Evolutionary conservation across 2,113 vertebrate genomes (phyloP).

Genomic region (Ctenodactylus gundi): DNA sequence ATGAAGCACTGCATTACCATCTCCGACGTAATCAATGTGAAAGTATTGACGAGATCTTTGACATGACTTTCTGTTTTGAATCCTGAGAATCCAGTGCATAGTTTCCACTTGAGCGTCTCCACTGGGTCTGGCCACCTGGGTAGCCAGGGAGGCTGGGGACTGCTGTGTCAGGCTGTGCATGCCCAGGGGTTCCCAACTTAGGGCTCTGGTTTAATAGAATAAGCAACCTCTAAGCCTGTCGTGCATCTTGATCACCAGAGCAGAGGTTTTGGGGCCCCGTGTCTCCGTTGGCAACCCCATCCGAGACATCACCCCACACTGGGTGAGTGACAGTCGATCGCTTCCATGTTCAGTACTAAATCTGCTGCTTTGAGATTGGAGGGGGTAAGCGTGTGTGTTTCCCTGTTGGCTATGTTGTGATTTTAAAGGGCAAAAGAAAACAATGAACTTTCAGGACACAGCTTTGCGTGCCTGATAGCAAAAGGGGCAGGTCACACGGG

Average conservation of each 20-base stretch:
- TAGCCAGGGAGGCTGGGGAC: background rate
- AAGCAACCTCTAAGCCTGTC: rapidly evolving
- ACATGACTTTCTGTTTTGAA: background rate
- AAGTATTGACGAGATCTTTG: background rate
- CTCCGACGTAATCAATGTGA: background rate
- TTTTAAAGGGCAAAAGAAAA: background rate
- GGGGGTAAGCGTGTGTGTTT: background rate
- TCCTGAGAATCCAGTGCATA: background rate
- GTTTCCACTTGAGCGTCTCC: too few species aligned
- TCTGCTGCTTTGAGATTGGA: background rate
- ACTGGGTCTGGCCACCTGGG: background rate
- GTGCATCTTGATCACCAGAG: background rate
- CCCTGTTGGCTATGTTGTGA: background rate
- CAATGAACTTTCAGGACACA: background rate
- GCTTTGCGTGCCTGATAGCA: background rate
- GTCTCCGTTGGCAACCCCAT: background rate
- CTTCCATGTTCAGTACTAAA: background rate
- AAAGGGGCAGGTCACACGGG: rapidly evolving
- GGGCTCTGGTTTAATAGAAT: background rate
- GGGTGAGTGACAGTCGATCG: rapidly evolving
- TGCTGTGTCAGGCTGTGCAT: rapidly evolving
- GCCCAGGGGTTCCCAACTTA: background rate
- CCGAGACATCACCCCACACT: rapidly evolving
- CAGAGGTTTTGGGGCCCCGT: background rate
- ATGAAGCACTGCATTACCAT: background rate